phyloP scores from a whole-genome alignment of 1,140 invertebrate genomes.

The Prorops nasuta region DNA sequence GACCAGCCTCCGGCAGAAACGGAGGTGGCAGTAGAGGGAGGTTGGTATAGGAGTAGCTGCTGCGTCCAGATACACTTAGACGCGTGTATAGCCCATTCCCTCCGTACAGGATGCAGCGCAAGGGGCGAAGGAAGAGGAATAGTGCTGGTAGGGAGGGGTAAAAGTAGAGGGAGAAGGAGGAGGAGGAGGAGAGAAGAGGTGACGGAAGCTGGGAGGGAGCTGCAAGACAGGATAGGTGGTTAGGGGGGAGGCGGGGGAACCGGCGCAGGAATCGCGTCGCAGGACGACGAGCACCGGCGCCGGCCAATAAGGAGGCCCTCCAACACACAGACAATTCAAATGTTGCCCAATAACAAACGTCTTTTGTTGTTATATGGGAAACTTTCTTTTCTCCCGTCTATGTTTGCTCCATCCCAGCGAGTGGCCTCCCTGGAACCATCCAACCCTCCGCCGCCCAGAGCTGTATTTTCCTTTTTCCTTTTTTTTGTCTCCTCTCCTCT shows the following conservation, averaged over 20 bases:
- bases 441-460: slow-evolving; percentile 20
- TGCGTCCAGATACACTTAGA: slow-evolving; percentile 31
- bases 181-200: slow-evolving; percentile 10
- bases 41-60: slow-evolving; percentile 32
- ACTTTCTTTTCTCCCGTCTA: slow-evolving; percentile 44
- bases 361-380: slow-evolving; percentile 56
- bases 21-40: background rate
- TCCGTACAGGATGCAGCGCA: slow-evolving; percentile 14
- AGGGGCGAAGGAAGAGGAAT: background rate
- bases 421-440: slow-evolving; percentile 5
- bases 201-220: background rate
- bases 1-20: slow-evolving; percentile 18
- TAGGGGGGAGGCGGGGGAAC: slow-evolving; percentile 19
- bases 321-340: slow-evolving; percentile 56
- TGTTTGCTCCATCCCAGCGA: slow-evolving; percentile 33
- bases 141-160: background rate
- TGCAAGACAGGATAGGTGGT: too few species aligned
- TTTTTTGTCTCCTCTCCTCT: slow-evolving; percentile 22
- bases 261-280: slow-evolving; percentile 44
- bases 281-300: slow-evolving; percentile 32
- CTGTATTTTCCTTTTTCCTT: slow-evolving; percentile 47
- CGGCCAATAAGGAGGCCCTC: slow-evolving; percentile 54
- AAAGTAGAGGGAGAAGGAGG: background rate
- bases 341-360: slow-evolving; percentile 59
- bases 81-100: slow-evolving; percentile 39